Conservation (phyloP, 1,140 invertebrate genomes). For the Myzus persicae region DNA sequence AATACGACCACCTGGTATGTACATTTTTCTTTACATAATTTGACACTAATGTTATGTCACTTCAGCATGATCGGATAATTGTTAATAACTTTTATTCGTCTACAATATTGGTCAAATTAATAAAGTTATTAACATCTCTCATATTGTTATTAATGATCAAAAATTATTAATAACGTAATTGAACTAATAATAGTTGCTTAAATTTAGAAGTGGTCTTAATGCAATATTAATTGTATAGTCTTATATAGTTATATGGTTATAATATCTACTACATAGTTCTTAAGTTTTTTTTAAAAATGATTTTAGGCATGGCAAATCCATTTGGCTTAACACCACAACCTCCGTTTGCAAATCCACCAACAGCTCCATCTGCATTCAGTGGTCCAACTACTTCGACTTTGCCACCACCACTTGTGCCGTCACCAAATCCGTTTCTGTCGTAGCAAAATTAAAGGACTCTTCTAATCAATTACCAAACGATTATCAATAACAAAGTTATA, state of each 20-base stretch:
- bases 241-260: neutral
- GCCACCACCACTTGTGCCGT: conserved; percentile 60
- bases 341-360: conserved; percentile 38
- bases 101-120: neutral
- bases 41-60: neutral
- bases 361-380: conserved; percentile 31
- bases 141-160: neutral
- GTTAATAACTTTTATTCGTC: neutral
- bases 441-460: conserved; percentile 43
- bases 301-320: conserved; percentile 60
- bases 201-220: neutral
- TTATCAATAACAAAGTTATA: conserved; percentile 32
- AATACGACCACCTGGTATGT: conserved; percentile 59
- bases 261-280: neutral
- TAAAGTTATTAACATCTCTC: neutral
- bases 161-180: neutral
- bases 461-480: conserved; percentile 25
- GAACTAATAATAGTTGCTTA: neutral
- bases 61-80: neutral
- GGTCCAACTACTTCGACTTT: conserved; percentile 41
- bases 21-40: conserved; percentile 4
- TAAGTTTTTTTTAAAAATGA: neutral
- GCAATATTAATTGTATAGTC: too few species aligned
- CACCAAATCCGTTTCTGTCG: conserved; percentile 61
- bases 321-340: conserved; percentile 59